phyloP scores from a whole-genome alignment of 2,888 invertebrate genomes.

The Sepioteuthis lessoniana region DNA sequence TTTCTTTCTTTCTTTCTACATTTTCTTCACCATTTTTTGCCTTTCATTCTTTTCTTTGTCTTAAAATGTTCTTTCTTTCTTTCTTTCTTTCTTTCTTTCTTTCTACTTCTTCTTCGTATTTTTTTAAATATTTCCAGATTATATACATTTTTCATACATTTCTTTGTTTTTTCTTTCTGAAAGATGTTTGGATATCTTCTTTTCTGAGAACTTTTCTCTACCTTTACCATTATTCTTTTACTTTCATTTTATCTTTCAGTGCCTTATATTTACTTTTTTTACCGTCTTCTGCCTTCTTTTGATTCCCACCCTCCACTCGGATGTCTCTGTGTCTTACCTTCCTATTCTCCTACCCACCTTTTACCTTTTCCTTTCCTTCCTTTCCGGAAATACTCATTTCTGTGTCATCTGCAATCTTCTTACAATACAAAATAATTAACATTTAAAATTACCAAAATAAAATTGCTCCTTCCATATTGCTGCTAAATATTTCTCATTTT shows the following conservation, averaged over 20 bases:
- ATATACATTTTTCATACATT: no score
- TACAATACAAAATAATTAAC: not conserved
- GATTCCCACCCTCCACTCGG: not conserved
- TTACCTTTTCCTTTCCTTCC: not conserved
- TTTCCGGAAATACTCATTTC: not conserved
- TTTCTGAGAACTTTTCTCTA: not conserved
- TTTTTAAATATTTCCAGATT: not conserved
- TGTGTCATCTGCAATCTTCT: not conserved
- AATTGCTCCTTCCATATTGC: not conserved
- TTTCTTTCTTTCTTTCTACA: no score
- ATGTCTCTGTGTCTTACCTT: not conserved
- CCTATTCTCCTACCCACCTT: not conserved
- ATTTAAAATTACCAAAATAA: not conserved
- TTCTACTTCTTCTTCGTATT: not conserved
- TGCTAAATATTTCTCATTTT: not conserved
- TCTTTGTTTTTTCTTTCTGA: not conserved
- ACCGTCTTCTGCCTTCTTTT: not conserved
- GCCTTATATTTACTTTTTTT: not conserved
- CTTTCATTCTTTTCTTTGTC: not conserved
- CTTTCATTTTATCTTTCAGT: no score
- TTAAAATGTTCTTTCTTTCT: not conserved
- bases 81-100: not conserved
- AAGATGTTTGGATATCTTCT: no score
- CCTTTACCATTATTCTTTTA: not conserved
- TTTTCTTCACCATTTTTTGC: no score